A percentile compares a stretch with the other conserved stretches of the same genome.
phyloP scores from a whole-genome alignment of 35 echinoderm and acorn worm genomes.

The Diadema setosum region DNA sequence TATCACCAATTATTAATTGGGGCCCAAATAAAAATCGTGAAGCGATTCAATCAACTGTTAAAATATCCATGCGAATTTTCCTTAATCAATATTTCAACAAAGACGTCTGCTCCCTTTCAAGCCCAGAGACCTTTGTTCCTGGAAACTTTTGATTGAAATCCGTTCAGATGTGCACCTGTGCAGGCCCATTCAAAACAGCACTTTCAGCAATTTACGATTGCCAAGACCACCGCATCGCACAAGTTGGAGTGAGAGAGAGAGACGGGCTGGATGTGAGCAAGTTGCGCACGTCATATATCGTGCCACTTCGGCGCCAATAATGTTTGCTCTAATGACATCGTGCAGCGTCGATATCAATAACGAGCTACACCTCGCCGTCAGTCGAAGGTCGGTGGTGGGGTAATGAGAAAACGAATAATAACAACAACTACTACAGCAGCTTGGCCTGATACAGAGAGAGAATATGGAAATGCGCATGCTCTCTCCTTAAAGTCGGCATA shows the following conservation, averaged over 20 bases:
- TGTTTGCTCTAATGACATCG: not conserved
- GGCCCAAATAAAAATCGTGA: not conserved
- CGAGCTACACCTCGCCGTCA: too few species aligned
- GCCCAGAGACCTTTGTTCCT: not conserved
- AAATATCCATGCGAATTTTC: not conserved
- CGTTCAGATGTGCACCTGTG: not conserved
- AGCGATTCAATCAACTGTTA: constrained; percentile 11
- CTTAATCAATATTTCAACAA: not conserved
- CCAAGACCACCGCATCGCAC: not conserved
- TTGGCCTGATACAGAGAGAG: too few species aligned
- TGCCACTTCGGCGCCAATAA: not conserved
- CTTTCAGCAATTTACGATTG: not conserved
- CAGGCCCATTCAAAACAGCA: not conserved
- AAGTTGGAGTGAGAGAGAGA: not conserved
- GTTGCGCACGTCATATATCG: not conserved
- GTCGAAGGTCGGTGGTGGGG: too few species aligned
- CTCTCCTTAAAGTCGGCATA: too few species aligned
- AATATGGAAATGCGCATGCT: too few species aligned
- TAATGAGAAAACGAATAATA: too few species aligned
- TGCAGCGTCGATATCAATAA: too few species aligned
- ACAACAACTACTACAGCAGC: too few species aligned
- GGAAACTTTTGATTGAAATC: not conserved
- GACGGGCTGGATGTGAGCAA: not conserved
- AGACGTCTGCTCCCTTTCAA: not conserved
- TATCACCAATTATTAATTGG: not conserved